These are phyloP conservation scores for Dermochelys coriacea DNA, from an alignment of 2,797 vertebrate species.

Conservation along the genomic window DNA sequence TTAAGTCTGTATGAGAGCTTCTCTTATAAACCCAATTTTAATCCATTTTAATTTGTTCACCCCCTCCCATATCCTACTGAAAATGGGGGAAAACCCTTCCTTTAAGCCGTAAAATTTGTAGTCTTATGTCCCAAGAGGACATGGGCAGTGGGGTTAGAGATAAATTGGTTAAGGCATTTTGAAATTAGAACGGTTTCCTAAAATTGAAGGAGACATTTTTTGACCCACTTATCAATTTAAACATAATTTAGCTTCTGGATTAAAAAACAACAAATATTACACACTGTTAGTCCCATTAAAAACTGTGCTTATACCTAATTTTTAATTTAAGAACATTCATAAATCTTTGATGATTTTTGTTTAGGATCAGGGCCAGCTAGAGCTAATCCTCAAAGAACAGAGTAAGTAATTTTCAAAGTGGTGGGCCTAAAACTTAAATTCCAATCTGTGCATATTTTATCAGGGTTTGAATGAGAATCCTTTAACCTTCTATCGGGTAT, in stretches of 20 bases:
- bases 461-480: not conserved
- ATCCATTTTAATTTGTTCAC: conserved; percentile 46
- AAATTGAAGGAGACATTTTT: not conserved
- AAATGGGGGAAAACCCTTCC: not conserved
- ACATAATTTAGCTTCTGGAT: fast-evolving
- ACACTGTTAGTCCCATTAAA: not conserved
- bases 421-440: not conserved
- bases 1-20: conserved; percentile 11
- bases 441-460: not conserved
- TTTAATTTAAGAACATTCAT: not conserved
- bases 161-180: not conserved
- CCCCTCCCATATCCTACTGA: not conserved
- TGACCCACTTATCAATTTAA: not conserved
- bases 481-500: not conserved
- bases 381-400: not conserved
- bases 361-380: not conserved
- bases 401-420: not conserved
- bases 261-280: not conserved
- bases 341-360: not conserved
- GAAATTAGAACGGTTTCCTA: not conserved
- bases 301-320: not conserved
- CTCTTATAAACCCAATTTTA: conserved; percentile 25
- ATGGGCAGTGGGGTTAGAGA: not conserved
- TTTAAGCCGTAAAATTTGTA: not conserved
- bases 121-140: not conserved